phyloP scores from a whole-genome alignment of 2,113 vertebrate genomes.

The Sander lucioperca region DNA sequence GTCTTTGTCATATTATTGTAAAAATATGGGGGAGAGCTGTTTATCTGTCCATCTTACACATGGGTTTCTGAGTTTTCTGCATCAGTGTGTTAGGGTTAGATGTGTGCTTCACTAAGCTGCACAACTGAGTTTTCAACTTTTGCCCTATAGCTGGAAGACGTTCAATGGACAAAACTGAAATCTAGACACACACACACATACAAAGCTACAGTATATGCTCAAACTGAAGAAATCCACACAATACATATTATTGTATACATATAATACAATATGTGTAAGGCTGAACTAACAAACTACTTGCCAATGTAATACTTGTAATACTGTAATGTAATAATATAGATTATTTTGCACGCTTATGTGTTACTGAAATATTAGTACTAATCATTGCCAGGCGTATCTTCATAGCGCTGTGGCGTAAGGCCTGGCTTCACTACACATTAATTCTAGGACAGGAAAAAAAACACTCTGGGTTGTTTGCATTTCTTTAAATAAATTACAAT shows the following conservation, averaged over 20 bases:
- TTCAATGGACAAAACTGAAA: conserved; percentile 30
- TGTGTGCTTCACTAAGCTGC: neutral
- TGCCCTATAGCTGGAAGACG: neutral
- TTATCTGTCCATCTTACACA: neutral
- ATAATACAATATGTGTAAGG: neutral
- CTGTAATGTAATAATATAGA: too few relatives aligned
- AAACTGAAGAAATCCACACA: neutral
- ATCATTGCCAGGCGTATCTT: too few relatives aligned
- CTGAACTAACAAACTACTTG: neutral
- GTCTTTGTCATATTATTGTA: too few relatives aligned
- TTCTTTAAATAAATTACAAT: too few relatives aligned
- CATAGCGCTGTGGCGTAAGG: too few relatives aligned
- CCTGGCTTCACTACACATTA: too few relatives aligned
- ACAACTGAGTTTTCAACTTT: neutral
- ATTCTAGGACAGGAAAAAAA: too few relatives aligned
- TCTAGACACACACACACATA: neutral
- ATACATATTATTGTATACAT: neutral
- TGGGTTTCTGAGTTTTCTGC: neutral
- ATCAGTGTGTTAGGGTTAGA: neutral
- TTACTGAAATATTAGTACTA: neutral
- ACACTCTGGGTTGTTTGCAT: too few relatives aligned
- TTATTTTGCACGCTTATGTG: neutral
- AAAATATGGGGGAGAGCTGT: neutral
- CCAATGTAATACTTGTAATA: neutral
- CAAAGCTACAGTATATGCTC: neutral